These are phyloP conservation scores for Tetramorium simillimum DNA, from an alignment of 1,140 invertebrate genomes.

Conservation along the genomic window DNA sequence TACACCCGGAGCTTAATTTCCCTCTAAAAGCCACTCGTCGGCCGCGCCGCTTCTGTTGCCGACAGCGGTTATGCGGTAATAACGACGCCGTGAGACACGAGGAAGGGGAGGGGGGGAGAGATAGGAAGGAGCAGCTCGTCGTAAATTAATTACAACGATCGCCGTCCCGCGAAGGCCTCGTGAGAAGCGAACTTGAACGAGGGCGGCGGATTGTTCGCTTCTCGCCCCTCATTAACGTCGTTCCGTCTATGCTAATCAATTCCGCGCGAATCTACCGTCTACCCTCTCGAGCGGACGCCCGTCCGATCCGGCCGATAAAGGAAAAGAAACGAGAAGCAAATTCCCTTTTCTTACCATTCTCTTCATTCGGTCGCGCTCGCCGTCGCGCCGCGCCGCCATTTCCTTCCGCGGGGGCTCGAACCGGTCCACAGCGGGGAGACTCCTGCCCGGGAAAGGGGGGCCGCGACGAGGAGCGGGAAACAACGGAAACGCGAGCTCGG, in stretches of 20 bases:
- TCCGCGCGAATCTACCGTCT: neutral
- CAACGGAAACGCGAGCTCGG: slow-evolving; percentile 50
- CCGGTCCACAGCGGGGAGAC: neutral
- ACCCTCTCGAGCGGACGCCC: neutral
- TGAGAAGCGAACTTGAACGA: neutral
- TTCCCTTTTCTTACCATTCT: neutral
- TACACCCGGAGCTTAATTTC: slow-evolving; percentile 51
- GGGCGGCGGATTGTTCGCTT: neutral
- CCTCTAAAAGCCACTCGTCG: slow-evolving; percentile 42
- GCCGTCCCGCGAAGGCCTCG: neutral
- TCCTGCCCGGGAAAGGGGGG: neutral
- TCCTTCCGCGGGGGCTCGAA: neutral
- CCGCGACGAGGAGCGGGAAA: neutral
- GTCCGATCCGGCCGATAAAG: neutral
- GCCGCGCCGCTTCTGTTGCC: neutral
- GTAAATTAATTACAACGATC: slow-evolving; percentile 48
- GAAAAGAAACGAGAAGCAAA: neutral
- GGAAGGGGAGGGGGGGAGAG: neutral
- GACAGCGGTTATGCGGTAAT: slow-evolving; percentile 51
- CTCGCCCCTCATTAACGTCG: neutral
- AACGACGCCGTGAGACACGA: neutral
- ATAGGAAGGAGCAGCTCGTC: neutral
- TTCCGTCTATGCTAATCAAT: neutral
- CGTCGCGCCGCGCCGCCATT: neutral
- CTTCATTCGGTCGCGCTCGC: too few species aligned